These are phyloP conservation scores for Dromas ardeola DNA, from an alignment of 2,113 vertebrate genomes.

Conservation along the genomic window DNA sequence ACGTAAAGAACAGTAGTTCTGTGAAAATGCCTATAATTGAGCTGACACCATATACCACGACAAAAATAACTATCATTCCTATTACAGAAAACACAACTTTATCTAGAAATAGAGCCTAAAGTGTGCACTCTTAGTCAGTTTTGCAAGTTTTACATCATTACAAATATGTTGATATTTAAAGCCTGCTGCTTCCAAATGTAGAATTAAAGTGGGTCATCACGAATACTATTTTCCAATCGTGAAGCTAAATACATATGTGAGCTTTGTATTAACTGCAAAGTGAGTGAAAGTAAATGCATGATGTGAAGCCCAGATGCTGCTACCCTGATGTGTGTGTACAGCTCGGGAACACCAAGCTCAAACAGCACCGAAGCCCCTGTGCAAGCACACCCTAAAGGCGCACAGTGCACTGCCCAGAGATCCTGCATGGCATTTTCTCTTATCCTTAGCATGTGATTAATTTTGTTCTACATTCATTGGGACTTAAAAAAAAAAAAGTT, in stretches of 20 bases:
- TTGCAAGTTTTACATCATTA: background rate
- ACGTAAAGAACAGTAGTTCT: background rate
- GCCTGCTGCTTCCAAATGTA: background rate
- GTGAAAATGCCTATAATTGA: background rate
- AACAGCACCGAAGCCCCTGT: background rate
- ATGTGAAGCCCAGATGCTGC: background rate
- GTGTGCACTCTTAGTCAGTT: background rate
- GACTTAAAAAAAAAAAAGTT: background rate
- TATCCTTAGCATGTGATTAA: background rate
- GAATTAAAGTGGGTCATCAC: background rate
- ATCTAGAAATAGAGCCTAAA: background rate
- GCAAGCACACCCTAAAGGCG: background rate
- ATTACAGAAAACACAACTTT: background rate
- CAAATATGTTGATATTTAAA: background rate
- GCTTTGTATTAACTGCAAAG: background rate
- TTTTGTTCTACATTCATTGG: background rate
- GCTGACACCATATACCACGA: background rate
- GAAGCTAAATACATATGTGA: background rate
- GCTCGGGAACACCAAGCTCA: background rate
- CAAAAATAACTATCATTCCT: background rate
- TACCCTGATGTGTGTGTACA: background rate
- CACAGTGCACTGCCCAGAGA: rapidly evolving
- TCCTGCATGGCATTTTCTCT: background rate
- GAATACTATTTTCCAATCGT: background rate
- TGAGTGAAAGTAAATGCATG: background rate